Base-by-base conservation (phyloP, 2,113 vertebrate species). In the Passer domesticus region DNA sequence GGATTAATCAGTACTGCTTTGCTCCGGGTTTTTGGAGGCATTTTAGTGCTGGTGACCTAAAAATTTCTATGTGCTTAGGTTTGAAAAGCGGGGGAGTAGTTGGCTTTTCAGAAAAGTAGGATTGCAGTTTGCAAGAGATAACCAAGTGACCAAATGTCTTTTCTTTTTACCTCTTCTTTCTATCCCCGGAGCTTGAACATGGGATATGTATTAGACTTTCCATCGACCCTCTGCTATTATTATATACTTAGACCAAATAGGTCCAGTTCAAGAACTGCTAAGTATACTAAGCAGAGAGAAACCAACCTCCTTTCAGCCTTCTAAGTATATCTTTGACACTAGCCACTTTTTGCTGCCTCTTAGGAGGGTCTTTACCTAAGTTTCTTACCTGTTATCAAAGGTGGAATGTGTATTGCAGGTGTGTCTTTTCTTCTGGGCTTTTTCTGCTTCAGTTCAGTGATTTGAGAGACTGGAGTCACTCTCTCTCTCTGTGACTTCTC, bases 401-500 rank as follows among this genome's bases (percentile, higher is more conserved):
- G 99, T 44, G 98, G 97, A 68, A 96, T 92, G 50, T 98, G 97
- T 91, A 99, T 96, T 49, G 99, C 98, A 25, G 99, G 99, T 9
- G 99, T 99, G 95, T 99, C 98, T 98, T 99, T 99, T 94, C 99
- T 98, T 90, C 98, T 98, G 64, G 99, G 99, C 89, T 98, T 99
- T 96, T 98, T 99, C 93, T 98, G 97, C 79, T 98, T 98, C 83
- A 95, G 89, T 62, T 98, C 98, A 8, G 96, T 83, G 44, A 96
- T 96, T 69, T 98, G 97, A 89, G 97, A 86, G 49, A 96, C 80
- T 35, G 97, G 56, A 24, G 33, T 92, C 84, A 72, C 37, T 94
- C 96, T 94, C 46, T 76, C 83, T 84, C 93, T 97, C 84, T 96
- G 96, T 56, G 95, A 93, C 58, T 96, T 98, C 79, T 98, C 98